Percentiles rank a stretch among this genome's conserved stretches.
Evolutionary conservation across 2,888 invertebrate species (phyloP).

Genomic region (Leucania comma): DNA sequence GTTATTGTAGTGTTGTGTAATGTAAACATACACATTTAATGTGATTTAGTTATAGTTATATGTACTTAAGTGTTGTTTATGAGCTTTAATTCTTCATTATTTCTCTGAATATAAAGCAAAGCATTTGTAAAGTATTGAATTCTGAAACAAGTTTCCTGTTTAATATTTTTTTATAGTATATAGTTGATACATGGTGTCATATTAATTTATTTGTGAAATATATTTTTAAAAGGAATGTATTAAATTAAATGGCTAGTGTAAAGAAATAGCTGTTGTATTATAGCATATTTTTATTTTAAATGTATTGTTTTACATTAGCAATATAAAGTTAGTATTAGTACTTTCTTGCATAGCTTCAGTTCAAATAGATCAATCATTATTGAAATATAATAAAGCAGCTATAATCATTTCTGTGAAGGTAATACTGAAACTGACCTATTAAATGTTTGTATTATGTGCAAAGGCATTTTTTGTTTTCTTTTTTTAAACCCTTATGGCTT

Average conservation of each 20-base stretch:
- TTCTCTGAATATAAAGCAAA: conserved; percentile 22
- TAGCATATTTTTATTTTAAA: conserved; percentile 24
- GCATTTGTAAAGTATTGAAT: conserved; percentile 12
- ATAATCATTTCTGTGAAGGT: conserved; percentile 13
- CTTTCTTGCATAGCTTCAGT: conserved; percentile 19
- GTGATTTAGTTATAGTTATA: conserved; percentile 58
- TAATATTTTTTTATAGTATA: no score
- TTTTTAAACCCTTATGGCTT: conserved; percentile 15
- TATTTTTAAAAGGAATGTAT: conserved; percentile 12
- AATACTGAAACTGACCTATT: conserved; percentile 39
- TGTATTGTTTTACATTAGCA: conserved; percentile 30
- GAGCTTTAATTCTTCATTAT: conserved; percentile 58
- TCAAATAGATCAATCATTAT: conserved; percentile 8
- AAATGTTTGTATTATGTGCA: conserved; percentile 46
- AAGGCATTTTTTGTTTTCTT: conserved; percentile 25
- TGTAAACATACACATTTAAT: conserved; percentile 52
- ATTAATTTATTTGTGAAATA: conserved; percentile 28
- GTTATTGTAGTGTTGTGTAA: conserved; percentile 53
- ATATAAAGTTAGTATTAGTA: conserved; percentile 14
- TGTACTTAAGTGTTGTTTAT: conserved; percentile 64
- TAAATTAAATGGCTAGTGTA: conserved; percentile 25
- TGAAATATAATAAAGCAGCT: conserved; percentile 7
- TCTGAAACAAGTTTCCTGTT: not conserved
- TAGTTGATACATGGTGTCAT: conserved; percentile 40
- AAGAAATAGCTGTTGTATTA: conserved; percentile 27